These are phyloP conservation scores for Battus philenor DNA, from an alignment of 1,140 invertebrate species.

Conservation along the genomic window DNA sequence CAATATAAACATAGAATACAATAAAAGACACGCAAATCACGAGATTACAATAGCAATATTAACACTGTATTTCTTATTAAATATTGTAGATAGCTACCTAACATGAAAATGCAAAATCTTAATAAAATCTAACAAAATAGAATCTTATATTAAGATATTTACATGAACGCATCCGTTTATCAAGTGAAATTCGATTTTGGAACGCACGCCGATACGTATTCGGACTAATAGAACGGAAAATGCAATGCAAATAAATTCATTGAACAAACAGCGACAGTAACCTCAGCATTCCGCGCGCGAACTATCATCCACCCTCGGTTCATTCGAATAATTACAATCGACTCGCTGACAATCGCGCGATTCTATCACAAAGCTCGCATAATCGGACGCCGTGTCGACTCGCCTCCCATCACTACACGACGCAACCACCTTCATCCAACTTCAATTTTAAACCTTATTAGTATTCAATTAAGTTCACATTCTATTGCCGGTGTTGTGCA, in stretches of 20 bases:
- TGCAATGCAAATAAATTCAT: slow-evolving; percentile 28
- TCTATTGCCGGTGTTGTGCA: slow-evolving; percentile 11
- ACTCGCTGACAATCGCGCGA: slow-evolving; percentile 70
- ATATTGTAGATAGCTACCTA: too few species aligned
- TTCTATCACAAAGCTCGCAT: slow-evolving; percentile 71
- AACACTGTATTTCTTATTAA: too few species aligned
- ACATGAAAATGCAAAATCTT: too few species aligned
- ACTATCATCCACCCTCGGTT: slow-evolving; percentile 56
- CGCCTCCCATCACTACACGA: slow-evolving; percentile 29
- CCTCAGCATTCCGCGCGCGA: slow-evolving; percentile 41
- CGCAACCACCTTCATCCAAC: slow-evolving; percentile 27
- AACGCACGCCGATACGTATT: not conserved
- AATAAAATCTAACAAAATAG: too few species aligned
- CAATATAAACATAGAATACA: too few species aligned
- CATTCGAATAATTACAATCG: slow-evolving; percentile 70
- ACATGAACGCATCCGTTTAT: too few species aligned
- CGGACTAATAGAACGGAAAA: slow-evolving; percentile 13
- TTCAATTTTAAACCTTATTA: slow-evolving; percentile 32
- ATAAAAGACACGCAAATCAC: too few species aligned
- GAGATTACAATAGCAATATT: too few species aligned
- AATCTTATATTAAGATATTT: too few species aligned
- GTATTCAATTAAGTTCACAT: slow-evolving; percentile 17
- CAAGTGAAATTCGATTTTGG: too few species aligned
- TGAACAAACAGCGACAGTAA: slow-evolving; percentile 52
- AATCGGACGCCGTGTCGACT: slow-evolving; percentile 67